These are phyloP conservation scores for Gnathonemus echidnorhynchus DNA, from an alignment of 2,113 vertebrate species.

Conservation along the genomic window DNA sequence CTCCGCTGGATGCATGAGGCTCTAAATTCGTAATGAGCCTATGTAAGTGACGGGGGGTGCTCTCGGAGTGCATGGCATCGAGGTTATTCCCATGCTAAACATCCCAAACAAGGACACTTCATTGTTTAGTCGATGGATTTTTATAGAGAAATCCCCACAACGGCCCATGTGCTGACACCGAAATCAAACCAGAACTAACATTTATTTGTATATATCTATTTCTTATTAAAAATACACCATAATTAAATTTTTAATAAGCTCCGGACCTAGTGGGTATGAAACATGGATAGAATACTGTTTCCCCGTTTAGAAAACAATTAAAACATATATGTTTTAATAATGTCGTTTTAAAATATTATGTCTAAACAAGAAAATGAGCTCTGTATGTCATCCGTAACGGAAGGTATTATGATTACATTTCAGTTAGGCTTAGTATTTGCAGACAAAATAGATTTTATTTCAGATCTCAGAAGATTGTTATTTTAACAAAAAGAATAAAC, in stretches of 20 bases:
- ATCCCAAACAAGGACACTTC: background rate
- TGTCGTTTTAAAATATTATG: background rate
- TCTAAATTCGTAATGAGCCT: background rate
- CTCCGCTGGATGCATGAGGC: background rate
- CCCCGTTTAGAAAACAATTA: background rate
- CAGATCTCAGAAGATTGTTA: background rate
- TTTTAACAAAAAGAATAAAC: background rate
- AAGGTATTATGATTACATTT: background rate
- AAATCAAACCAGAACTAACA: background rate
- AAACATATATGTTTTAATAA: background rate
- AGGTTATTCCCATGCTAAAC: background rate
- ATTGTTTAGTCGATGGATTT: background rate
- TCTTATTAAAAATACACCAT: background rate
- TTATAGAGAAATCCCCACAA: background rate
- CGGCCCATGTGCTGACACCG: background rate
- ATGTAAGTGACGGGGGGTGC: background rate
- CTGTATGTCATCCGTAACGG: background rate
- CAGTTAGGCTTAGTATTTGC: background rate
- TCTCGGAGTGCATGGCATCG: background rate
- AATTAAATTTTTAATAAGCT: background rate
- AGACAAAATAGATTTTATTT: background rate
- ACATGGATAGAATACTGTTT: background rate
- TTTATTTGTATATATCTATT: background rate
- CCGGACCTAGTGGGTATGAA: background rate
- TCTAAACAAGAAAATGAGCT: background rate